These are phyloP conservation scores for Habropoda laboriosa DNA, from an alignment of 1,140 invertebrate genomes.

Conservation along the genomic window DNA sequence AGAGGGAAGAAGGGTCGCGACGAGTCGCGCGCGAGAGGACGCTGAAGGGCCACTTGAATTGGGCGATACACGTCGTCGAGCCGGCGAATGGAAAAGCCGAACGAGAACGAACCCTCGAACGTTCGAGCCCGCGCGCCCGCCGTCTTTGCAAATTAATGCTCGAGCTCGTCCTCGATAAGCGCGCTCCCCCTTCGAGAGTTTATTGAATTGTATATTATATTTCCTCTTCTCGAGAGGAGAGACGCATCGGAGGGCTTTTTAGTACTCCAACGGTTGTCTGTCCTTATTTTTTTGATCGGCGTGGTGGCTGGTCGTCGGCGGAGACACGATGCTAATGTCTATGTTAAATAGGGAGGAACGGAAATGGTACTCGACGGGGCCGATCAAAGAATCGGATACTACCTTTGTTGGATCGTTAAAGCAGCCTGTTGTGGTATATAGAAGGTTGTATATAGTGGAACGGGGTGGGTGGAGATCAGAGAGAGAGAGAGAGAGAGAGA, in stretches of 20 bases:
- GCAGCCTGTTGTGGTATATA: neutral
- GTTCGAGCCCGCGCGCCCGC: constrained; percentile 46
- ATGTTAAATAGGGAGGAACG: constrained; percentile 23
- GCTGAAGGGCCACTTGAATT: constrained; percentile 58
- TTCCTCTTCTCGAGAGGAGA: constrained; percentile 30
- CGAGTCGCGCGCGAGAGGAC: constrained; percentile 46
- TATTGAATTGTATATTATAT: constrained; percentile 64
- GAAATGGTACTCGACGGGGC: constrained; percentile 22
- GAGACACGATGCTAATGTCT: constrained; percentile 24
- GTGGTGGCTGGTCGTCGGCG: neutral
- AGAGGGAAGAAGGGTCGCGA: constrained; percentile 28
- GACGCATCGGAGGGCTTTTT: constrained; percentile 30
- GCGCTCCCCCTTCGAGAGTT: constrained; percentile 40
- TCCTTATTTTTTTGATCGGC: neutral
- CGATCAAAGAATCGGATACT: constrained; percentile 26
- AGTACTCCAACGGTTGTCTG: neutral
- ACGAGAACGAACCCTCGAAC: constrained; percentile 53
- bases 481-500: too few relatives aligned
- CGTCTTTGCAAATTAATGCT: constrained; percentile 68
- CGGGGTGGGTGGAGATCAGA: too few relatives aligned
- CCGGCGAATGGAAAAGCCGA: constrained; percentile 56
- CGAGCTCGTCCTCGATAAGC: constrained; percentile 55
- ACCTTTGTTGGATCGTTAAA: constrained; percentile 2
- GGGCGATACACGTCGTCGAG: constrained; percentile 62
- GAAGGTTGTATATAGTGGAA: too few relatives aligned